Evolutionary conservation across 2,113 vertebrate genomes (phyloP), one percentile per base, ranked within the genome.

Genomic region (Macaca mulatta): DNA sequence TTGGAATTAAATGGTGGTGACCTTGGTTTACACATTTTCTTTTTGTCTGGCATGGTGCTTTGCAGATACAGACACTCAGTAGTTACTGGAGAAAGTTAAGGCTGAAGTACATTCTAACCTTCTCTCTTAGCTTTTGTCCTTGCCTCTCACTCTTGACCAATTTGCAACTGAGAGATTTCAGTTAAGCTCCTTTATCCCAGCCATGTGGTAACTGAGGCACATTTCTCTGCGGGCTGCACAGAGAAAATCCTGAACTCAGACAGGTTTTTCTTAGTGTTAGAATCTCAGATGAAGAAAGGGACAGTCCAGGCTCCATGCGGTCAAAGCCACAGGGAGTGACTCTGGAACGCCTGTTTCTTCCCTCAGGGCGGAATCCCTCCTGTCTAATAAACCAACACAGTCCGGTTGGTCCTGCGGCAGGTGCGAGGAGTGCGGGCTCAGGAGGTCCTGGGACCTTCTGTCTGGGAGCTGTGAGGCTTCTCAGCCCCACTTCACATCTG

Each of bases 1-100:
- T 22, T 8, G 64, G 11, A 18, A 78, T 48, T 25, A 6, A 3
- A 64, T 1, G 40, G 18, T 22, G 61, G 23, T 18, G 61, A 16
- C 86, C 40, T 80, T 5, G 86, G 12, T 32, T 74, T 17, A 3
- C 0, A 27, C n/a, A 0, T 10, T 17, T 32, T 48, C 48, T 57
- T 14, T 79, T 77, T 40, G 11, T 69, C 52, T 17, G 50, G 27
- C 23, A 0, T 9, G 22, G 14, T 32, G 8, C 72, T 64, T 5
- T 12, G 70, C 2, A 0, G 25, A 0, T 2, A 0, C 1, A n/a
- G 81, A 9, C 8, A 0, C 50, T 30, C 0, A 6, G 0, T 69
- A 3, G 43, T 11, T 16, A 10, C 48, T 9, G 17, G 32, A 61
- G 64, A n/a, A 40, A 2, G 14, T 0, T 1, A 1, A 0, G 0